Evolutionary conservation across 2,888 invertebrate genomes (phyloP).

Genomic region (Dichetophora obliterata): DNA sequence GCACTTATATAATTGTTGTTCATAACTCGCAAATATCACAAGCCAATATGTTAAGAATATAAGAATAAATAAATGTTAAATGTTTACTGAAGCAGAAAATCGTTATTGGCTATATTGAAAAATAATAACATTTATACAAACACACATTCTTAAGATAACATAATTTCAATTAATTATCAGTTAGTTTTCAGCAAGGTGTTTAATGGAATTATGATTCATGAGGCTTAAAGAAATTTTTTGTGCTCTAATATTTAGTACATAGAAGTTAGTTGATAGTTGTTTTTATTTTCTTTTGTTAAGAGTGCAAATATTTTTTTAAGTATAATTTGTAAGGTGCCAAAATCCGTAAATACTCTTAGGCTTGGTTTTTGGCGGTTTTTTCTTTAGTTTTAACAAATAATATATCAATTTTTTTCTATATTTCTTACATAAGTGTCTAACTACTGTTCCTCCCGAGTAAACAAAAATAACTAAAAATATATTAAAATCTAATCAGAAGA

Average conservation of each 20-base stretch:
- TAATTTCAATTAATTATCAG: constrained; percentile 18
- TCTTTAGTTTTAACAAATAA: neutral
- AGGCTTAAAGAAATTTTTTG: neutral
- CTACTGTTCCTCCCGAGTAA: neutral
- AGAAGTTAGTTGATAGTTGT: neutral
- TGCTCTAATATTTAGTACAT: neutral
- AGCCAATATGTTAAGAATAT: neutral
- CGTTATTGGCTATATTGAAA: neutral
- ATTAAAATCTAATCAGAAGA: neutral
- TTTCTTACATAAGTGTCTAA: no score
- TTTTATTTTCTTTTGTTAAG: neutral
- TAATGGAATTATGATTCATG: constrained; percentile 3
- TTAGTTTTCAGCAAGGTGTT: neutral
- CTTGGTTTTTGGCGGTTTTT: neutral
- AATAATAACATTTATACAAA: neutral
- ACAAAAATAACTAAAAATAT: neutral
- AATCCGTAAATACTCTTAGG: neutral
- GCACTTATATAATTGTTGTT: constrained; percentile 57
- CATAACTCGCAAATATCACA: constrained; percentile 48
- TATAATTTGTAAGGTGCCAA: neutral
- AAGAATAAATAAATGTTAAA: neutral
- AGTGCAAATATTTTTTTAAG: neutral
- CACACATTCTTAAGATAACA: constrained; percentile 13
- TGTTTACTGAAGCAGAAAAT: neutral
- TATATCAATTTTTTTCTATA: no score